These are phyloP conservation scores for Gobionotothen gibberifrons DNA, from an alignment of 2,797 vertebrate genomes.

Conservation along the genomic window DNA sequence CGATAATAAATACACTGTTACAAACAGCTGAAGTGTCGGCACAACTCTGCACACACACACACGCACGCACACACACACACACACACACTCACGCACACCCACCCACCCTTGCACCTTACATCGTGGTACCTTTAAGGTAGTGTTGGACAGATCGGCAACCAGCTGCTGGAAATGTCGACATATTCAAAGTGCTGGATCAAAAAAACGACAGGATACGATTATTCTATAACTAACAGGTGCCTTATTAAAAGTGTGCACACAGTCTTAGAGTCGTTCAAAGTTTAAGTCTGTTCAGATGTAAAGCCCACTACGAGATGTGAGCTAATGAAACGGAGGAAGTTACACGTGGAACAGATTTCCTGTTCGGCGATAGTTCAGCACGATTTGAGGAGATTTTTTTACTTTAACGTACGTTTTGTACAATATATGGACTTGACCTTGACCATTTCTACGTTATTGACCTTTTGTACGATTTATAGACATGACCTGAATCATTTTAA, in stretches of 20 bases:
- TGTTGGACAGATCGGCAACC: conserved; percentile 71
- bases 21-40: conserved; percentile 83
- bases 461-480: too few relatives aligned
- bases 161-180: conserved; percentile 67
- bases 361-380: conserved; percentile 16
- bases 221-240: conserved; percentile 45
- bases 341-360: conserved; percentile 30
- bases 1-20: conserved; percentile 95
- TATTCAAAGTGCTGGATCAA: conserved; percentile 73
- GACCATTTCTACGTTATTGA: too few relatives aligned
- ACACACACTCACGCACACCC: conserved; percentile 26
- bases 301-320: conserved; percentile 37
- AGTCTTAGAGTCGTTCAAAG: conserved; percentile 58
- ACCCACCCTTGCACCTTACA: conserved; percentile 52
- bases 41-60: conserved; percentile 13
- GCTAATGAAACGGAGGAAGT: conserved; percentile 25
- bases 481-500: too few relatives aligned
- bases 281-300: conserved; percentile 36
- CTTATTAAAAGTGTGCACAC: conserved; percentile 48
- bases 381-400: conserved; percentile 3
- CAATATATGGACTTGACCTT: too few relatives aligned
- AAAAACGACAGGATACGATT: conserved; percentile 53
- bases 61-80: conserved; percentile 31
- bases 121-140: conserved; percentile 77
- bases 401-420: not conserved